These are phyloP conservation scores for Geotria australis DNA, from an alignment of 2,797 vertebrate genomes.

Conservation along the genomic window DNA sequence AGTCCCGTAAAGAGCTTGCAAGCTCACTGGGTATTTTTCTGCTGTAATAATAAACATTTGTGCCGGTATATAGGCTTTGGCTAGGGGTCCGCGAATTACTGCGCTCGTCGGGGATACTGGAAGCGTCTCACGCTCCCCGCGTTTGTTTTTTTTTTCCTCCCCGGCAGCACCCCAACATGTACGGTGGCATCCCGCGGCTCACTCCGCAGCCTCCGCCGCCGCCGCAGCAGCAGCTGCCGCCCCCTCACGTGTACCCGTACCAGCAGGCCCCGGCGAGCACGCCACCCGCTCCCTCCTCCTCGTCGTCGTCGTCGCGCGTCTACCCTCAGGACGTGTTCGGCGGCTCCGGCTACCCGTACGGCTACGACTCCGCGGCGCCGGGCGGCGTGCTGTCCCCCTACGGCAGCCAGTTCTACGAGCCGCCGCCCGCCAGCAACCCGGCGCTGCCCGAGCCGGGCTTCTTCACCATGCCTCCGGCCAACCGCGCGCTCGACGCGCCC, in stretches of 20 bases:
- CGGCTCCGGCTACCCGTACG: not conserved
- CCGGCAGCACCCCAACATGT: too few species aligned
- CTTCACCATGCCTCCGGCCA: constrained; percentile 52
- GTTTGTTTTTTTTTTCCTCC: too few species aligned
- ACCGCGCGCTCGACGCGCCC: constrained; percentile 18
- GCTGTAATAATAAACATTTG: too few species aligned
- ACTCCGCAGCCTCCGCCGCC: too few species aligned
- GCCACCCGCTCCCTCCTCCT: constrained; percentile 45
- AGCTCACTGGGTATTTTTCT: too few species aligned
- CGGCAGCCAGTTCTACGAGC: constrained; percentile 54
- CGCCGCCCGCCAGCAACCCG: constrained; percentile 46
- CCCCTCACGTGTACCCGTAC: constrained; percentile 64
- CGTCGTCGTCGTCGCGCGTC: constrained; percentile 40
- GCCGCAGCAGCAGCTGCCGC: constrained; percentile 35
- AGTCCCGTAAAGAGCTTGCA: too few species aligned
- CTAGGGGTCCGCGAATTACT: too few species aligned
- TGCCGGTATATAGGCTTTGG: too few species aligned
- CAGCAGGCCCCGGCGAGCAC: constrained; percentile 47
- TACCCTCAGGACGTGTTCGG: constrained; percentile 66
- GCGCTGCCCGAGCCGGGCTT: constrained; percentile 76
- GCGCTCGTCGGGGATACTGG: too few species aligned
- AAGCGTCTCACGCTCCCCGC: too few species aligned
- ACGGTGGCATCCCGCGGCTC: too few species aligned
- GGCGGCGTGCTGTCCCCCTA: constrained; percentile 54
- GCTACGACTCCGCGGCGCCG: constrained; percentile 44